Conservation (phyloP, 2,888 invertebrate genomes). For the Aleiodes alternator region DNA sequence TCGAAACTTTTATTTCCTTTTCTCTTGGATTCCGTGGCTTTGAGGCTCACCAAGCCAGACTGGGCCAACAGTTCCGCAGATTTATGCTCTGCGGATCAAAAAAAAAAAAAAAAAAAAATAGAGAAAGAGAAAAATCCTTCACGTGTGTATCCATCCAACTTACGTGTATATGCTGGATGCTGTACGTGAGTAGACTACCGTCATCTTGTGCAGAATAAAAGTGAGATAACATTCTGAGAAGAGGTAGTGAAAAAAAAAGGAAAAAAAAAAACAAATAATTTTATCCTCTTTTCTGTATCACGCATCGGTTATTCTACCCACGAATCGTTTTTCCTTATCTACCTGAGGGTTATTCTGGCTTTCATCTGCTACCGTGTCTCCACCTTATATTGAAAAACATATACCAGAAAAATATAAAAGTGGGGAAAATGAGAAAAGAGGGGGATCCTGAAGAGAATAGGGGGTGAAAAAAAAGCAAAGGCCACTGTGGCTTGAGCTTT, state of each 20-base stretch:
- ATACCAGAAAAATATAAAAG: not conserved
- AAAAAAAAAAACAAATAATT: conserved; percentile 23
- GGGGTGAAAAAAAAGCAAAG: not conserved
- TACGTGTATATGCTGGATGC: conserved; percentile 21
- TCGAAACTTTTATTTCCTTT: too few relatives aligned
- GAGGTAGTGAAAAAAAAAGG: not conserved
- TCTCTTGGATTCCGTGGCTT: too few relatives aligned
- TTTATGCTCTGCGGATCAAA: not conserved
- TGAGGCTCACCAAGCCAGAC: not conserved
- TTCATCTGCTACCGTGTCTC: conserved; percentile 24
- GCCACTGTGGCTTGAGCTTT: not conserved
- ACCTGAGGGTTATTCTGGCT: conserved; percentile 30
- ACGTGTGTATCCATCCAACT: conserved; percentile 10
- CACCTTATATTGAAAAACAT: conserved; percentile 27
- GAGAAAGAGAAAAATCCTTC: not conserved
- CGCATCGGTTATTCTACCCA: conserved; percentile 37
- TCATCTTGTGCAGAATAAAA: not conserved
- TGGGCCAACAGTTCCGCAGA: conserved; percentile 11
- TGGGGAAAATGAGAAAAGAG: conserved; percentile 1
- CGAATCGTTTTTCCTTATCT: conserved; percentile 38
- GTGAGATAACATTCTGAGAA: not conserved
- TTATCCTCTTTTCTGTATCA: not conserved
- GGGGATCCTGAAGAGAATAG: not conserved
- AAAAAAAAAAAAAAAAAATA: not conserved
- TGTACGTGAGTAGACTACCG: conserved; percentile 15